Base-by-base conservation (phyloP, 2,888 invertebrate species). In the Apantesis nais region DNA sequence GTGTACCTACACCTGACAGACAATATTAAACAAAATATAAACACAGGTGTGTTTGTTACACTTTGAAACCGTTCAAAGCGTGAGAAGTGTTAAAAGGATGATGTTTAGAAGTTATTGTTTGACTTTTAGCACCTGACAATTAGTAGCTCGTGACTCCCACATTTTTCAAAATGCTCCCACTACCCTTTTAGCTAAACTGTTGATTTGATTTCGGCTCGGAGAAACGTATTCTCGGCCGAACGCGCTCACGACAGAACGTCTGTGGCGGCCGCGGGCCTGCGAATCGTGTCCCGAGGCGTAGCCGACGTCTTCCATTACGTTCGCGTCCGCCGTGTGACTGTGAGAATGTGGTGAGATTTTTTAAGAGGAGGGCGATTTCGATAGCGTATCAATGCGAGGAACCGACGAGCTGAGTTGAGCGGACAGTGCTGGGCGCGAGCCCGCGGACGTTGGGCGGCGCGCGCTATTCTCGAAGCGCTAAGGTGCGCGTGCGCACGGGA, bases 71-170 rank as follows among this genome's bases (percentile, higher is more conserved):
- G 88, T 85, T 85, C 80, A 79, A 84, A 85, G 83, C 86, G 90
- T 89, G 89, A 87, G 87, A 93, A 88, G 86, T 88, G 89, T 83
- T 88, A 87, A 88, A 87, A 85, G 78, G 82, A 74, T 72, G 78
- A 81, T 77, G 73, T 78, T 81, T 78, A 83, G 81, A 82, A 72
- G 77, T 77, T 77, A 83, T 85, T 87, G 86, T 89, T 83, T 79
- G 75, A 76, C 83, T 79, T 78, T 88, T 88, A 87, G 80, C 88
- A 86, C 86, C 83, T 85, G 55, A 68, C 81, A 85, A 85, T 88
- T 87, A 89, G 83, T 75, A 73, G 76, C 75, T 76, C 87, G 84
- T 86, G 86, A 83, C 84, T 82, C 65, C 75, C 71, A 72, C 80
- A 80, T 85, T 80, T 75, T 72, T 66, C 73, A 67, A 74, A 75